Evolutionary conservation across 2,888 invertebrate genomes (phyloP).

Genomic region (Busseola fusca): DNA sequence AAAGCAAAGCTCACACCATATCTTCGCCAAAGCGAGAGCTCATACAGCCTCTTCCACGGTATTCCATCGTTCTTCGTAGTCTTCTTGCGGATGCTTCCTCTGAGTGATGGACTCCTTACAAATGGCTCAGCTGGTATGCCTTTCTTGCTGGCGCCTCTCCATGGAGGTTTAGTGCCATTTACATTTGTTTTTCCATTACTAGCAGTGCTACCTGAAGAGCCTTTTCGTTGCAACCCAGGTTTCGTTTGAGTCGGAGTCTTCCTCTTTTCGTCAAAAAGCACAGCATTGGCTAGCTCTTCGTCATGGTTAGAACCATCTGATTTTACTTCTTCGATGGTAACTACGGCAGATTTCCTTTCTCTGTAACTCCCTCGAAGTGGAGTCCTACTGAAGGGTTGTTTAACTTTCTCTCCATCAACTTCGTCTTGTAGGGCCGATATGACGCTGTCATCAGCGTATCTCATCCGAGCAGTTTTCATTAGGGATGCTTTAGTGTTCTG

Average conservation of each 20-base stretch:
- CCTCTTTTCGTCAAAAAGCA: slow-evolving; percentile 82
- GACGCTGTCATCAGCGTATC: slow-evolving; percentile 87
- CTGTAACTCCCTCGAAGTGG: slow-evolving; percentile 82
- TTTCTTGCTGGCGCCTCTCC: slow-evolving; percentile 83
- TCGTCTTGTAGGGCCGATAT: slow-evolving; percentile 79
- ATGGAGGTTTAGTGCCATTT: slow-evolving; percentile 83
- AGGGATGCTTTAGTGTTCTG: slow-evolving; percentile 89
- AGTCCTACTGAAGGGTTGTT: slow-evolving; percentile 78
- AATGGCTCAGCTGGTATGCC: slow-evolving; percentile 77
- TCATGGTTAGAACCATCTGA: slow-evolving; percentile 81
- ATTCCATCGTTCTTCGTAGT: slow-evolving; percentile 80
- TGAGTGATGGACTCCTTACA: slow-evolving; percentile 79
- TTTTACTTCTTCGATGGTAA: slow-evolving; percentile 87
- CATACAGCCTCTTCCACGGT: slow-evolving; percentile 88
- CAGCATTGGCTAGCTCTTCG: slow-evolving; percentile 78
- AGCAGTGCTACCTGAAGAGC: slow-evolving; percentile 72
- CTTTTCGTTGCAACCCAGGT: slow-evolving; percentile 74
- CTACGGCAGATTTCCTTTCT: slow-evolving; percentile 83
- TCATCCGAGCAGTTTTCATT: slow-evolving; percentile 90
- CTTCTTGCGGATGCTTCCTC: slow-evolving; percentile 84
- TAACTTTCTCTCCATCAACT: slow-evolving; percentile 83
- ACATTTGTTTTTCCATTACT: slow-evolving; percentile 73
- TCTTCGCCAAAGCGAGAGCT: slow-evolving; percentile 88
- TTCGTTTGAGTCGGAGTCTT: slow-evolving; percentile 74
- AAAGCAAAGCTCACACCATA: slow-evolving; percentile 84